These are phyloP conservation scores for Pachypanchax playfairii DNA, from an alignment of 2,113 vertebrate genomes.

Conservation along the genomic window DNA sequence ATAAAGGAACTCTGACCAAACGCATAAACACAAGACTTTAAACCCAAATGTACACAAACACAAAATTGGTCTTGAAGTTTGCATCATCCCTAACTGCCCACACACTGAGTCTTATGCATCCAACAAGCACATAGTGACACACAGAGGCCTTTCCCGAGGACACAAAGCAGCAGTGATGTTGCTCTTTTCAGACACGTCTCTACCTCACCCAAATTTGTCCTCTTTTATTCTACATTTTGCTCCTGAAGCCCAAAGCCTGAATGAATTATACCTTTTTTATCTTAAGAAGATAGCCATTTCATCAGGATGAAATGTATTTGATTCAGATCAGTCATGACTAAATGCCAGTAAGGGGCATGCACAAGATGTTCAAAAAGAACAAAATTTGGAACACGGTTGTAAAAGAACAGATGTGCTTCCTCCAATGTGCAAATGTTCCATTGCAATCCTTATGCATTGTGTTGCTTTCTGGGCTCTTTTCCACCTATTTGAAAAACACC, in stretches of 20 bases:
- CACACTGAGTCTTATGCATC: conserved; percentile 37
- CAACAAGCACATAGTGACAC: conserved; percentile 44
- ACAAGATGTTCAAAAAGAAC: conserved; percentile 31
- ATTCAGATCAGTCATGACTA: conserved; percentile 19
- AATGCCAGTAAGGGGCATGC: conserved; percentile 16
- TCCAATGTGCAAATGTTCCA: conserved; percentile 42
- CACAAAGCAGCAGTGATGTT: conserved; percentile 35
- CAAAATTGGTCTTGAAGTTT: conserved; percentile 56
- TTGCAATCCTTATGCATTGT: background rate
- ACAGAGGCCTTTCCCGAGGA: conserved; percentile 52
- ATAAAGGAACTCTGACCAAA: conserved; percentile 16
- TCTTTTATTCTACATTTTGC: background rate
- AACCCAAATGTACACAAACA: conserved; percentile 31
- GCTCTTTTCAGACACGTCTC: conserved; percentile 40
- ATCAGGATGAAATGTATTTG: conserved; percentile 31
- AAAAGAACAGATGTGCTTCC: conserved; percentile 40
- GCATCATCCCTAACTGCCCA: conserved; percentile 45
- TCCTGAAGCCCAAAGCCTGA: conserved; percentile 4
- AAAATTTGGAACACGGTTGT: conserved; percentile 24
- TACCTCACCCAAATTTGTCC: background rate
- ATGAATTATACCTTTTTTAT: conserved; percentile 17
- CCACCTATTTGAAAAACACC: conserved; percentile 27
- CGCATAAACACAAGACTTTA: conserved; percentile 15
- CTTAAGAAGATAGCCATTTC: conserved; percentile 21
- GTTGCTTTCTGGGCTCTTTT: conserved; percentile 18